Percentiles rank a stretch among this genome's conserved stretches.
phyloP scores from a whole-genome alignment of 2,797 vertebrate species.

The Cryptoprocta ferox region DNA sequence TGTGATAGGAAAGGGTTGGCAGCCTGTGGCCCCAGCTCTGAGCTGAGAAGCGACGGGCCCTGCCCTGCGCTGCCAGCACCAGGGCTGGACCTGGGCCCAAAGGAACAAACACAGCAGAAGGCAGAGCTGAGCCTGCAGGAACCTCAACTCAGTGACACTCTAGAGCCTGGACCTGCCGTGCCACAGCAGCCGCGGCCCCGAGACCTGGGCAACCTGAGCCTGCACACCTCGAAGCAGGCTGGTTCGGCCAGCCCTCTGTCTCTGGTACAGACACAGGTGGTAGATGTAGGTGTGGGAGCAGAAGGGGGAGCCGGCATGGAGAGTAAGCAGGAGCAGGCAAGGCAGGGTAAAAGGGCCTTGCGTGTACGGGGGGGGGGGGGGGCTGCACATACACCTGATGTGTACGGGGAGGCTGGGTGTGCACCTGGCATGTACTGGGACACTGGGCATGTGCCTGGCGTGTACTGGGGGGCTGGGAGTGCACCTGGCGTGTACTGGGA shows the following conservation, averaged over 20 bases:
- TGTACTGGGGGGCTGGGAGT: no score
- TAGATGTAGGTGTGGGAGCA: neutral
- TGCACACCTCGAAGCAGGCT: neutral
- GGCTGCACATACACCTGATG: neutral
- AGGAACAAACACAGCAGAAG: neutral
- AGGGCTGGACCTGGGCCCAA: neutral
- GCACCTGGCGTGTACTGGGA: no score
- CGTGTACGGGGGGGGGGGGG: neutral
- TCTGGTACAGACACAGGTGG: neutral
- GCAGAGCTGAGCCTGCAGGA: neutral
- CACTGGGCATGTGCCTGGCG: no score
- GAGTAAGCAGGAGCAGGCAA: neutral
- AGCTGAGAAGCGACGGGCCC: neutral
- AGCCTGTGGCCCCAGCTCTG: neutral
- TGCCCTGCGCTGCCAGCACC: neutral
- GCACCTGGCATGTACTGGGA: no score
- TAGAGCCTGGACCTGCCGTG: neutral
- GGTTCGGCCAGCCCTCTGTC: neutral
- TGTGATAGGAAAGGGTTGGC: neutral
- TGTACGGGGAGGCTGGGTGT: no score
- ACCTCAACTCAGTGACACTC: no score
- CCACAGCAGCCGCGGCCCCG: neutral
- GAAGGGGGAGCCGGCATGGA: neutral
- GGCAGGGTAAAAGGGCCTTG: neutral
- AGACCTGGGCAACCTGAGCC: neutral